Evolutionary conservation across 1,140 invertebrate species (phyloP).

Genomic region (Antheraea mylitta): DNA sequence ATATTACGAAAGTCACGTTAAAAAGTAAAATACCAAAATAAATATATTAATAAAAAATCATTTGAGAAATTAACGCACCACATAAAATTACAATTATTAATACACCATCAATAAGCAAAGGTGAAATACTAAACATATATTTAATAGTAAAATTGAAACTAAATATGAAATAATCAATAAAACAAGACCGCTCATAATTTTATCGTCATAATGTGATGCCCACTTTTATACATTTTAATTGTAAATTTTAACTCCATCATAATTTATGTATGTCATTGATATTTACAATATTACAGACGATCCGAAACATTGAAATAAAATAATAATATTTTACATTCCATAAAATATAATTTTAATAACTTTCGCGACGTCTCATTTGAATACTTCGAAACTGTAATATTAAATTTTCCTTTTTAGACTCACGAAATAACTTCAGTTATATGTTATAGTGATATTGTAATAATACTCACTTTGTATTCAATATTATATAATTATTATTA

Average conservation of each 20-base stretch:
- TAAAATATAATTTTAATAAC: background rate
- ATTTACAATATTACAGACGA: conserved; percentile 36
- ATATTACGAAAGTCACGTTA: conserved; percentile 17
- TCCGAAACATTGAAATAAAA: background rate
- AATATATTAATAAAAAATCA: conserved; percentile 16
- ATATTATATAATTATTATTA: conserved; percentile 23
- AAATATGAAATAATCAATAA: conserved; percentile 22
- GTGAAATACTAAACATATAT: conserved; percentile 53
- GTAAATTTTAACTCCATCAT: background rate
- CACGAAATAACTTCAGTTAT: conserved; percentile 8
- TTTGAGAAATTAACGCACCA: conserved; percentile 70
- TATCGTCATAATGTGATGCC: conserved; percentile 47
- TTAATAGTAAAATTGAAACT: background rate
- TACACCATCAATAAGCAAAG: conserved; percentile 56
- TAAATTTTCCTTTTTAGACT: background rate
- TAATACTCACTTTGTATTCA: conserved; percentile 24
- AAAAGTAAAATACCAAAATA: conserved; percentile 32
- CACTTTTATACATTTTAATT: conserved; percentile 18
- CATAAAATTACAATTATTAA: conserved; percentile 37
- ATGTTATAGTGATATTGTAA: conserved; percentile 19
- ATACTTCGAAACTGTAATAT: background rate
- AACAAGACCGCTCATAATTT: conserved; percentile 41
- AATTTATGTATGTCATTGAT: conserved; percentile 27
- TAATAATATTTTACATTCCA: background rate
- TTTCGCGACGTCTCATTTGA: background rate